These are phyloP conservation scores for Platyscapa corneri DNA, from an alignment of 1,140 invertebrate species.

Conservation along the genomic window DNA sequence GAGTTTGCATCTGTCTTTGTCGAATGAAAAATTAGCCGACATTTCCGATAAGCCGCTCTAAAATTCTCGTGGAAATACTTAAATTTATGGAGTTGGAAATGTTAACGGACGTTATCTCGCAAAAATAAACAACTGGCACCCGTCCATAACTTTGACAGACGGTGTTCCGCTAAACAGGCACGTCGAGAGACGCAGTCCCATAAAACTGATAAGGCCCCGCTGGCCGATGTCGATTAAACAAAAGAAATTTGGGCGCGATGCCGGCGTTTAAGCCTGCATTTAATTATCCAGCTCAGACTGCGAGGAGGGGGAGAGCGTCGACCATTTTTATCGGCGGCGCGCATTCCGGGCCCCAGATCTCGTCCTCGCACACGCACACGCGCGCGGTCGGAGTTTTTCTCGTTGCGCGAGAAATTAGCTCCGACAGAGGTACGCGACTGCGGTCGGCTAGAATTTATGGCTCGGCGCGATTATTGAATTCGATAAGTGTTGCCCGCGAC, in stretches of 20 bases:
- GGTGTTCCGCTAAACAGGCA: background rate
- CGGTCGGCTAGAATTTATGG: constrained; percentile 34
- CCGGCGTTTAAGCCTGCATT: too few species aligned
- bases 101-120: background rate
- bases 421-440: background rate
- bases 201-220: background rate
- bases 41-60: background rate
- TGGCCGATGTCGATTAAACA: too few species aligned
- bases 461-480: constrained; percentile 56
- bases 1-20: background rate
- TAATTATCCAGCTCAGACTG: too few species aligned
- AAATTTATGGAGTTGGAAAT: background rate
- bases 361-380: too few species aligned
- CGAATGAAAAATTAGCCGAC: background rate
- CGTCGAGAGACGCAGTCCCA: background rate
- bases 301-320: too few species aligned
- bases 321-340: too few species aligned
- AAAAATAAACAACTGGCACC: background rate
- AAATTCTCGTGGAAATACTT: background rate
- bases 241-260: too few species aligned
- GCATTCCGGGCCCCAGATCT: too few species aligned
- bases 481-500: constrained; percentile 32
- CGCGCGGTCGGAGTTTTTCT: too few species aligned
- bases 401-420: constrained; percentile 13
- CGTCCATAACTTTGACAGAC: background rate